Evolutionary conservation across 1,140 invertebrate species (phyloP), one percentile per base, ranked within the genome.

Genomic region (Helicoverpa zea): DNA sequence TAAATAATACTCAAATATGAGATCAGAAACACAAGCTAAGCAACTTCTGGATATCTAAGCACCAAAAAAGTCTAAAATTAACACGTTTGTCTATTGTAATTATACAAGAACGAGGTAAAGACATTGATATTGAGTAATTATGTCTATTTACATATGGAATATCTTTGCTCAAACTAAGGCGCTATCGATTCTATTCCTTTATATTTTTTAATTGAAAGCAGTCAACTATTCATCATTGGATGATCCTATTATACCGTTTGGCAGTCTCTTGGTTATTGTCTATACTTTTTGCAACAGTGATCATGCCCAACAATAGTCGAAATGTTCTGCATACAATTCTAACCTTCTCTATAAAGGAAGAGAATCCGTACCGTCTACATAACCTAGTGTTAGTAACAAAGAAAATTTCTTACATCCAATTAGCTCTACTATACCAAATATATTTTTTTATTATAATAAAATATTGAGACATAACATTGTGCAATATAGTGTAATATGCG

Each of bases 391-490:
- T 63, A 54, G 51, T n/a, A 64, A 59, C 58, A 52, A 64, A 52
- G 29, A 49, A 23, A 70, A 61, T 68, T 56, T 59, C 84, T 81
- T 85, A 79, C 75, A 81, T 84, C 83, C 87, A 80, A 83, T 85
- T 88, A 85, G 72, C 81, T 84, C 83, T 88, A 89, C 81, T 81
- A 81, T 87, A 87, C 87, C 82, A 84, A 85, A 85, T 85, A 88
- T 87, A 83, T 85, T 87, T 88, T 87, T 91, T 84, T 84, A 90
- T 90, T 82, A 86, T 84, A 81, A 94, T 94, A 94, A 94, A 94
- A 94, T 94, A 94, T 94, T 89, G 89, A 94, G 90, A 92, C 81
- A 91, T 94, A 94, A 94, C 93, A 94, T 91, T 93, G 91, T 94
- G 93, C 91, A 92, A 89, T 91, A 93, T 90, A 92, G 86, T 89